A percentile compares a stretch with the other conserved stretches of the same genome.
phyloP scores from a whole-genome alignment of 2,797 vertebrate species.

The Lepus townsendii region DNA sequence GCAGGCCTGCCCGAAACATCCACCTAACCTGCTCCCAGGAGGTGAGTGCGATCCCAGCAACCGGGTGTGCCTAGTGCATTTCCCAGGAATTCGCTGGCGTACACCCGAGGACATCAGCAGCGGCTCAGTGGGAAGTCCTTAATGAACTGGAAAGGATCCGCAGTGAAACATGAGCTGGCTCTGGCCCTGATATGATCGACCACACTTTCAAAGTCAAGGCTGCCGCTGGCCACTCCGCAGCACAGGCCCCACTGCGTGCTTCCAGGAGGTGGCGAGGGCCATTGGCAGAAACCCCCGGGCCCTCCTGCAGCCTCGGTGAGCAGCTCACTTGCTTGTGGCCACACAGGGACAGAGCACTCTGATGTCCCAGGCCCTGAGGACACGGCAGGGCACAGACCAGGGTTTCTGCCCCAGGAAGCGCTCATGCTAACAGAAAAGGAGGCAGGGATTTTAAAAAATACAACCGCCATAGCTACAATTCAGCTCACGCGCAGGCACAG shows the following conservation, averaged over 20 bases:
- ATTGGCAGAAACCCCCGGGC: background rate
- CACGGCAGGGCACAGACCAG: background rate
- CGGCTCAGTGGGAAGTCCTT: constrained; percentile 15
- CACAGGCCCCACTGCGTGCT: background rate
- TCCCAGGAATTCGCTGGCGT: background rate
- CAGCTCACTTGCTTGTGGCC: background rate
- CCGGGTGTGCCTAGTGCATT: background rate
- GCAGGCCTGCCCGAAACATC: background rate
- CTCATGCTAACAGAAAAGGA: background rate
- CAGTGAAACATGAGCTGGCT: background rate
- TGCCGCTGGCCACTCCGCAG: rapidly evolving
- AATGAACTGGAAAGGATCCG: background rate
- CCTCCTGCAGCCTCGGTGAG: background rate
- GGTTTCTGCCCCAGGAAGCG: background rate
- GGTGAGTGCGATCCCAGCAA: background rate
- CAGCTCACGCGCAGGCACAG: background rate
- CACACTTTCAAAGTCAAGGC: background rate
- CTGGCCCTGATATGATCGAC: background rate
- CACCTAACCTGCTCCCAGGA: background rate
- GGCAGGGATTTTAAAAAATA: background rate
- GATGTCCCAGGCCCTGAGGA: background rate
- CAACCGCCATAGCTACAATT: background rate
- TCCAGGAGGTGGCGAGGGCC: background rate
- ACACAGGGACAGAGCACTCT: background rate
- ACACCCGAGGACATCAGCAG: background rate